Percentiles rank a stretch among this genome's conserved stretches.
These are phyloP conservation scores for Plotosus lineatus DNA, from an alignment of 2,113 vertebrate species.

Conservation along the genomic window DNA sequence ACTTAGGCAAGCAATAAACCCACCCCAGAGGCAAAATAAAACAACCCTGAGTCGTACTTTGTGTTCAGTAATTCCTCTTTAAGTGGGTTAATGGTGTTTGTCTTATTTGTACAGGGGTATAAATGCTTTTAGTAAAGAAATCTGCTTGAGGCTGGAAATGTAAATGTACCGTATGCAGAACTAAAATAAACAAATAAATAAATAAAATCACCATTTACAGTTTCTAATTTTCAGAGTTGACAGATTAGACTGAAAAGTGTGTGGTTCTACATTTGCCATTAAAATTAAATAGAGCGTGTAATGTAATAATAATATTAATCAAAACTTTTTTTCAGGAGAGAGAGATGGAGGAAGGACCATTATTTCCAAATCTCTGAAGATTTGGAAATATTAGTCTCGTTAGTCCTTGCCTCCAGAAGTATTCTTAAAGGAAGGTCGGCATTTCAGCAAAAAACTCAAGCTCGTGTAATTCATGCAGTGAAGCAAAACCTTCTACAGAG, in stretches of 20 bases:
- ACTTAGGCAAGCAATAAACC: background rate
- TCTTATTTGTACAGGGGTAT: background rate
- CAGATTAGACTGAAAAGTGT: background rate
- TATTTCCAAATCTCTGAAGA: background rate
- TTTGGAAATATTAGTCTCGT: background rate
- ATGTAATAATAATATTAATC: no score
- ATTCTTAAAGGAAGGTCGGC: background rate
- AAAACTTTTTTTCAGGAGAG: no score
- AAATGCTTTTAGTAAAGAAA: background rate
- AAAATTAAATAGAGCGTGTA: no score
- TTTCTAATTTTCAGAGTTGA: background rate
- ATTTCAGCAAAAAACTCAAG: no score
- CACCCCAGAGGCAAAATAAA: background rate
- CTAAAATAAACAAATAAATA: background rate
- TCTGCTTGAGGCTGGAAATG: background rate
- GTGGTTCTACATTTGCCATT: no score
- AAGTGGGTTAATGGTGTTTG: background rate
- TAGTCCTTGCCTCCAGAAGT: background rate
- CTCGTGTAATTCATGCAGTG: background rate
- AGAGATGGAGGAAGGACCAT: background rate
- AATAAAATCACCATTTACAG: no score
- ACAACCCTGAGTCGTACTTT: background rate
- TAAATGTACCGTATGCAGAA: background rate
- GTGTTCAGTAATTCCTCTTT: background rate
- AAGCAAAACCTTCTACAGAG: constrained; percentile 1